Percentiles rank a stretch among this genome's conserved stretches.
Evolutionary conservation across 2,888 invertebrate species (phyloP).

Genomic region (Odontocolon sp.): DNA sequence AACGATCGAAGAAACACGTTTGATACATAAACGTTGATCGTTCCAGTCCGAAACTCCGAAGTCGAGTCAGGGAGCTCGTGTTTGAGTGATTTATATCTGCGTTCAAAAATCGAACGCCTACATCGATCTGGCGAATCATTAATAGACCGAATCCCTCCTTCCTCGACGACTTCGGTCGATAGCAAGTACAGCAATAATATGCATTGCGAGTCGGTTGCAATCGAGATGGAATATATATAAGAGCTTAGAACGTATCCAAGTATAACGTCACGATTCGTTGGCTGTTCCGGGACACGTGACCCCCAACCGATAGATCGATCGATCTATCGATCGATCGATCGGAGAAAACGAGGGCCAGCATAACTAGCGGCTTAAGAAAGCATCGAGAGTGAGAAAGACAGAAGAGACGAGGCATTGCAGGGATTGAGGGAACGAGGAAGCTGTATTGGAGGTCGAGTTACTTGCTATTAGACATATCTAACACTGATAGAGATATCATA

Average conservation of each 20-base stretch:
- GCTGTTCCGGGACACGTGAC: slow-evolving; percentile 56
- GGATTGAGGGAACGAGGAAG: slow-evolving; percentile 41
- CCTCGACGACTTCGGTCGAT: background rate
- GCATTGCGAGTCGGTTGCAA: background rate
- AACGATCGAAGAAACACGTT: background rate
- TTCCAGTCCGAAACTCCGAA: background rate
- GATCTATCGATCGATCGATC: no score
- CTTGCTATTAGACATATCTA: slow-evolving; percentile 11
- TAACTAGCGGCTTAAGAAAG: background rate
- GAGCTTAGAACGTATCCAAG: slow-evolving; percentile 47
- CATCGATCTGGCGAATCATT: slow-evolving; percentile 31
- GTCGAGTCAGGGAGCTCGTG: background rate
- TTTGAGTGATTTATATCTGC: slow-evolving; percentile 2
- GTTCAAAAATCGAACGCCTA: slow-evolving; percentile 13
- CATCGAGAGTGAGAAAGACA: slow-evolving; percentile 16
- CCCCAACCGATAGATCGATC: slow-evolving; percentile 52
- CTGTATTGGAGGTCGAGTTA: slow-evolving; percentile 27
- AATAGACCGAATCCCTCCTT: slow-evolving; percentile 36
- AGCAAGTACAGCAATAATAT: slow-evolving; percentile 2
- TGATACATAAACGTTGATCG: background rate
- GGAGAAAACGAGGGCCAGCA: slow-evolving; percentile 49
- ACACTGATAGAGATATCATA: slow-evolving; percentile 35
- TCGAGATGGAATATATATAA: background rate
- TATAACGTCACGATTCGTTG: slow-evolving; percentile 55
- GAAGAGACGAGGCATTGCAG: slow-evolving; percentile 22